Evolutionary conservation across 2,797 vertebrate genomes (phyloP).

Genomic region (Neoniphon sammara): DNA sequence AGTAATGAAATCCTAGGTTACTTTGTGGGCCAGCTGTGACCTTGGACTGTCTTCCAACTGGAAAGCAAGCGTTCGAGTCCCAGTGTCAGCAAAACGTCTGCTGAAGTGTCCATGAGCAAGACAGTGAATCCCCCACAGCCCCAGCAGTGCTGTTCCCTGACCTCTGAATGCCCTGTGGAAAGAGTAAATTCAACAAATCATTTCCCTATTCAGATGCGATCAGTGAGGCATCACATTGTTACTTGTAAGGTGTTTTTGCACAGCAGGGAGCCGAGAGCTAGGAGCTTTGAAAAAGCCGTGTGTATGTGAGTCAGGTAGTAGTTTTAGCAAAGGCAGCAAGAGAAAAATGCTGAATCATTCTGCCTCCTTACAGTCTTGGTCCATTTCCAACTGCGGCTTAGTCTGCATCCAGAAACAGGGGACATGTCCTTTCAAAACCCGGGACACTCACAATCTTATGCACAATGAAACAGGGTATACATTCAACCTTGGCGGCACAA

Average conservation of each 20-base stretch:
- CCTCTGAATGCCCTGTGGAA: conserved; percentile 34
- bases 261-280: conserved; percentile 31
- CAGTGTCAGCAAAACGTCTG: background rate
- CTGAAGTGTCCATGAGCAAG: background rate
- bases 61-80: background rate
- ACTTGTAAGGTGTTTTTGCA: conserved; percentile 44
- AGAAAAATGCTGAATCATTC: conserved; percentile 74
- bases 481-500: too few species aligned
- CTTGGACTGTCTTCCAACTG: conserved; percentile 5
- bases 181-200: background rate
- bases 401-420: conserved; percentile 44
- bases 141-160: conserved; percentile 8
- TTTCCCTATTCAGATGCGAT: conserved; percentile 34
- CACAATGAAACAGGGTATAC: background rate
- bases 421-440: conserved; percentile 48
- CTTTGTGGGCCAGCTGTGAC: conserved; percentile 1
- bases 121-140: background rate
- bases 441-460: conserved; percentile 3
- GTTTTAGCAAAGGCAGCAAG: conserved; percentile 35
- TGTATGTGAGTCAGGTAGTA: conserved; percentile 44
- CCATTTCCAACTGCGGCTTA: conserved; percentile 58
- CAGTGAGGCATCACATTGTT: conserved; percentile 35
- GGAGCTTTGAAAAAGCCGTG: conserved; percentile 14
- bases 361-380: conserved; percentile 61
- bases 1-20: background rate